Evolutionary conservation across 2,797 vertebrate genomes (phyloP), one percentile per base, ranked within the genome.

Genomic region (Sphaeramia orbicularis): DNA sequence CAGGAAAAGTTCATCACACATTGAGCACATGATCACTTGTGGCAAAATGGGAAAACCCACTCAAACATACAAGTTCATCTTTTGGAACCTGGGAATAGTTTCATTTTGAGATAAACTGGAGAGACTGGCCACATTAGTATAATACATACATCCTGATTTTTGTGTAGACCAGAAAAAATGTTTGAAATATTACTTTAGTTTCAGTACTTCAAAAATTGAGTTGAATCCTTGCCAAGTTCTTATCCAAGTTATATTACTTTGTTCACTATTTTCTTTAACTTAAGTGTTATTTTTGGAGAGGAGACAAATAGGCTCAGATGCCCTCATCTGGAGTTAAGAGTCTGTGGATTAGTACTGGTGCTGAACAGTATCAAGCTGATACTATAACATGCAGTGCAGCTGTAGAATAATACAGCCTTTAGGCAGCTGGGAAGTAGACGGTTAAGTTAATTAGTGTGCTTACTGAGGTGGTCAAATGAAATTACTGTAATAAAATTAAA

Each of bases 1-100:
- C 60, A 66, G 30, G 67, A 77, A 76, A 87, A 84, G 82, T 85
- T 62, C 3, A 43, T 71, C 71, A 78, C 56, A 52, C 24, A 21
- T 15, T 14, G 7, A 57, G 32, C 81, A 61, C 63, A 80, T 86
- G 87, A 81, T 16, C 4, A 1, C 44, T 14, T 7, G 21, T 40
- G 71, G 53, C 27, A 50, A 11, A 19, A 49, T 10, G 16, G 19
- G 37, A 61, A 37, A 24, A 4, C 6, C 11, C n/a, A 8, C 9
- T 73, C 21, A 49, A 49, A 47, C 9, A 9, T 1, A 21, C 15
- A 14, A 4, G 7, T 36, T 15, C 8, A 0, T 40, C 19, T n/a
- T 24, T 19, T 27, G 4, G 7, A 1, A 38, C 10, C 9, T 6
- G 19, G 6, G 3, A 6, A 7, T 10, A 21, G 11, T 41, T 40